Evolutionary conservation across 2,797 vertebrate species (phyloP).

Genomic region (Chaetophractus vellerosus): DNA sequence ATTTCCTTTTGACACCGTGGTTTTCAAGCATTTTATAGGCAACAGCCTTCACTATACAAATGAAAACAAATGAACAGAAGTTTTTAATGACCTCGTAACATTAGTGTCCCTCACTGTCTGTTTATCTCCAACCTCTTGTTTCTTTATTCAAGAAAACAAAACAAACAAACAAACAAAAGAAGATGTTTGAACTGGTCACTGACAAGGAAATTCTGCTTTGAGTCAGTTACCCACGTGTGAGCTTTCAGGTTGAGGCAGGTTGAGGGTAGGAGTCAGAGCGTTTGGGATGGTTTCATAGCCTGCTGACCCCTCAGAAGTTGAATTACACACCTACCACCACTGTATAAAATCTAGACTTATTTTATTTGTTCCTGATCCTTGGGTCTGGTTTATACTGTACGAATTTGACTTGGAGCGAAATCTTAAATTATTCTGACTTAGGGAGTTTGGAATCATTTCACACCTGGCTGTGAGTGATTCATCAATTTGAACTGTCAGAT

Average conservation of each 20-base stretch:
- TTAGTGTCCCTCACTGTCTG: background rate
- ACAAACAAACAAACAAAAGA: too few species aligned
- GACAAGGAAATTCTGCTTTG: too few species aligned
- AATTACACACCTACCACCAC: background rate
- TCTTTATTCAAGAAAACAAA: background rate
- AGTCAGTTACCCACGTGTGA: background rate
- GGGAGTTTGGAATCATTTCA: background rate
- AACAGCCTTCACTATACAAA: background rate
- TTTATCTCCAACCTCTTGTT: background rate
- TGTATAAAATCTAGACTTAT: background rate
- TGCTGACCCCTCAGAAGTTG: background rate
- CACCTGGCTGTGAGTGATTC: background rate
- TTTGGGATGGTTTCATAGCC: background rate
- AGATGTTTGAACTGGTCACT: too few species aligned
- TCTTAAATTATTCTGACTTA: constrained; percentile 27
- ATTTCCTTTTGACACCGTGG: background rate
- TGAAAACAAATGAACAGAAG: background rate
- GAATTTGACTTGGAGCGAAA: constrained; percentile 18
- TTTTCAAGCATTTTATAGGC: constrained; percentile 9
- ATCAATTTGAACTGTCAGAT: background rate
- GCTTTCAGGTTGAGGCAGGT: background rate
- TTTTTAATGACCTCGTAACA: background rate
- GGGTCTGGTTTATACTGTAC: background rate
- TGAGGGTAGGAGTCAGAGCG: background rate
- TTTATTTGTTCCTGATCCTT: background rate